These are phyloP conservation scores for Aplysia californica DNA, from an alignment of 1,140 invertebrate species.

Conservation along the genomic window DNA sequence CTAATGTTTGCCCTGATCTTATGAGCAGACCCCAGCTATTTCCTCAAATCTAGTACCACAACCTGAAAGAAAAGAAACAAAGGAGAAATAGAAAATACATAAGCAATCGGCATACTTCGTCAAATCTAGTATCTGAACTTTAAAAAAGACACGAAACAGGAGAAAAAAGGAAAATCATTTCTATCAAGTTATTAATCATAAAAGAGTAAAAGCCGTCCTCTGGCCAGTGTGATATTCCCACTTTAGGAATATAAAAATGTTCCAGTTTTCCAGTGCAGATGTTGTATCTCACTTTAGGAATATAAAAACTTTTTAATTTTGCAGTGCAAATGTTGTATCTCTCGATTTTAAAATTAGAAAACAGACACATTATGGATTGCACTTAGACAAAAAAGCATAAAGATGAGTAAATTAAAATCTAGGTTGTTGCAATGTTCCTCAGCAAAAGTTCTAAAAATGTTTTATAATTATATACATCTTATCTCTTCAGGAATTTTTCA, in stretches of 20 bases:
- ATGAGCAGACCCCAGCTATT: not conserved
- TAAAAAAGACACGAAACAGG: not conserved
- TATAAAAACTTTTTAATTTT: no score
- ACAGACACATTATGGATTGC: no score
- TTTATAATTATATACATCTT: not conserved
- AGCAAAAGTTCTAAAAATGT: not conserved
- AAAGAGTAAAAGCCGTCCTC: not conserved
- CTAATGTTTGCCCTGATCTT: no score
- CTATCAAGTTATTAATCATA: not conserved
- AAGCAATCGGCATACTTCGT: not conserved
- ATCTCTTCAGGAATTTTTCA: not conserved
- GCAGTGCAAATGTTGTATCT: no score
- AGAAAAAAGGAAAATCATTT: not conserved
- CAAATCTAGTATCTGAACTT: not conserved
- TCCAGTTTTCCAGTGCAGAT: no score
- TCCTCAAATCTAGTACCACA: constrained; percentile 12
- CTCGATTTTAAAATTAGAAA: no score
- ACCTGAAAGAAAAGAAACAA: not conserved
- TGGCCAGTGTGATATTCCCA: not conserved
- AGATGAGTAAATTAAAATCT: not conserved
- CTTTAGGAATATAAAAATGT: not conserved
- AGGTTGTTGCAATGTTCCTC: not conserved
- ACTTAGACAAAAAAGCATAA: no score
- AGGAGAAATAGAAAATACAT: not conserved
- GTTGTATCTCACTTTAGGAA: no score